Percentiles rank a stretch among this genome's conserved stretches.
Evolutionary conservation across 1,140 invertebrate species (phyloP).

Genomic region (Rhizoglyphus robini): DNA sequence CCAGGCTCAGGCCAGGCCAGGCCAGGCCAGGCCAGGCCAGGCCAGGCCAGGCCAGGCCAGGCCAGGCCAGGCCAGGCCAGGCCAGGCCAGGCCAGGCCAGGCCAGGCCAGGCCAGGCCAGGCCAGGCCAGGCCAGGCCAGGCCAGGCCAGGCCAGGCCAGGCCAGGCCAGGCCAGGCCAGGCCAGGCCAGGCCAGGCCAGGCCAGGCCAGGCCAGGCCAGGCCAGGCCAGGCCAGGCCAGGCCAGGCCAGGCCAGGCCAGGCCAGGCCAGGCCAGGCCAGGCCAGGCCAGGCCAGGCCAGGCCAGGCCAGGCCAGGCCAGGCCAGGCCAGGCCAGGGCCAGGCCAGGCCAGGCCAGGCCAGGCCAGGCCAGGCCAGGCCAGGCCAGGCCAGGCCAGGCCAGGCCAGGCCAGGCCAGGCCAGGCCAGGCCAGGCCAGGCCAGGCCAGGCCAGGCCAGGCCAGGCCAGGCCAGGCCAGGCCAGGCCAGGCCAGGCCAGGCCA

Average conservation of each 20-base stretch:
- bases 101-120: slow-evolving; percentile 23
- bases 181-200: slow-evolving; percentile 29
- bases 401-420: slow-evolving; percentile 27
- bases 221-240: slow-evolving; percentile 27
- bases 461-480: slow-evolving; percentile 26
- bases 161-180: slow-evolving; percentile 28
- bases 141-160: slow-evolving; percentile 25
- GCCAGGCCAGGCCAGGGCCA: slow-evolving; percentile 28
- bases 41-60: slow-evolving; percentile 22
- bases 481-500: slow-evolving; percentile 28
- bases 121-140: slow-evolving; percentile 25
- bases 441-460: slow-evolving; percentile 28
- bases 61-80: slow-evolving; percentile 25
- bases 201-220: slow-evolving; percentile 26
- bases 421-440: slow-evolving; percentile 28
- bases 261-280: slow-evolving; percentile 28
- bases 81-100: slow-evolving; percentile 24
- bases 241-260: slow-evolving; percentile 28
- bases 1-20: slow-evolving; percentile 27
- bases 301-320: slow-evolving; percentile 27
- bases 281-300: slow-evolving; percentile 26
- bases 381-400: slow-evolving; percentile 28
- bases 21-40: slow-evolving; percentile 24
- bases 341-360: slow-evolving; percentile 28
- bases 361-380: slow-evolving; percentile 25